These are phyloP conservation scores for Mercenaria mercenaria DNA, from an alignment of 1,140 invertebrate species.

Conservation along the genomic window DNA sequence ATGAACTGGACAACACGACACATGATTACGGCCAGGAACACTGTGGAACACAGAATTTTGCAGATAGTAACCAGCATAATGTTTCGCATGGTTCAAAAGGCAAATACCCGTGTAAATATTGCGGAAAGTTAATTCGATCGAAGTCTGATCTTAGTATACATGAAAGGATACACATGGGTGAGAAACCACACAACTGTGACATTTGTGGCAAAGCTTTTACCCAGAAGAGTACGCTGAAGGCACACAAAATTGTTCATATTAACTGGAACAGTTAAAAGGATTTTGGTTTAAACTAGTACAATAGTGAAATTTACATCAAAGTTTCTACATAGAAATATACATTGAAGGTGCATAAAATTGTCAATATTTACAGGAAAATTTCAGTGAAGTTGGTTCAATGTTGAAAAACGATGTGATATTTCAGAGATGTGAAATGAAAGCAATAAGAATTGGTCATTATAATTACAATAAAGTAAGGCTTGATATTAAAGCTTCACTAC, in stretches of 20 bases:
- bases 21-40: neutral
- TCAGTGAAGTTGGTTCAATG: too few relatives aligned
- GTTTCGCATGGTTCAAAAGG: neutral
- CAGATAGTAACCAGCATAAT: neutral
- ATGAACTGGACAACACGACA: neutral
- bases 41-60: neutral
- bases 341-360: neutral
- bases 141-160: neutral
- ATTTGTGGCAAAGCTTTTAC: slow-evolving; percentile 99
- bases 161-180: slow-evolving; percentile 96
- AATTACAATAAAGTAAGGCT: too few relatives aligned
- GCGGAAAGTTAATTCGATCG: neutral
- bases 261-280: too few relatives aligned
- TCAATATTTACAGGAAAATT: too few relatives aligned
- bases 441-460: too few relatives aligned
- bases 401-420: too few relatives aligned
- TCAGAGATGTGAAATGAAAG: too few relatives aligned
- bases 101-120: slow-evolving; percentile 7
- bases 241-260: slow-evolving; percentile 89
- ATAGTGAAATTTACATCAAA: neutral
- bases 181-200: slow-evolving; percentile 99
- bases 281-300: neutral
- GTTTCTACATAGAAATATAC: neutral
- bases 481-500: too few relatives aligned
- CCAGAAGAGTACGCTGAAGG: slow-evolving; percentile 97